phyloP scores from a whole-genome alignment of 2,888 invertebrate genomes.

The Synergus itoensis region DNA sequence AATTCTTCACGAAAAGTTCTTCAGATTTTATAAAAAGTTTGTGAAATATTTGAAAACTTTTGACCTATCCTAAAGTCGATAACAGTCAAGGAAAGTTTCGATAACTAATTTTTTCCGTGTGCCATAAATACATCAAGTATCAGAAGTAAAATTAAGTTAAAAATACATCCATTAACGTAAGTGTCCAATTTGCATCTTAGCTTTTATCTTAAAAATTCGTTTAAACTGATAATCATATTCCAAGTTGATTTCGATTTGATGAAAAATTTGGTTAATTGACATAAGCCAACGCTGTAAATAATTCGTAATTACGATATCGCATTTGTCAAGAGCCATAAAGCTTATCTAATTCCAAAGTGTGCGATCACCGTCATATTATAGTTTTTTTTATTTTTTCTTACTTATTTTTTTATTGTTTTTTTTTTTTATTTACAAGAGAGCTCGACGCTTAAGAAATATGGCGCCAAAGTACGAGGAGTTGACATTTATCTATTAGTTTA shows the following conservation, averaged over 20 bases:
- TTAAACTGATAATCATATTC: neutral
- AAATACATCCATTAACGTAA: neutral
- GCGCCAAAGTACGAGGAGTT: too few relatives aligned
- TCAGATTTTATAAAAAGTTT: too few relatives aligned
- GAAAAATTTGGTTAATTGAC: slow-evolving; percentile 18
- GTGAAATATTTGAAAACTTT: too few relatives aligned
- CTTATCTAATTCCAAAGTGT: slow-evolving; percentile 42
- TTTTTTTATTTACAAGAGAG: neutral
- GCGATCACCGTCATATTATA: neutral
- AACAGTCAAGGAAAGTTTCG: too few relatives aligned
- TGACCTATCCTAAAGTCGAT: too few relatives aligned
- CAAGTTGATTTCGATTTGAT: neutral
- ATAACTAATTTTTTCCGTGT: too few relatives aligned
- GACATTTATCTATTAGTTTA: too few relatives aligned
- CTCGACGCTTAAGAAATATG: neutral
- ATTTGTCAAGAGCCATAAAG: slow-evolving; percentile 50
- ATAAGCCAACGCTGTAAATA: slow-evolving; percentile 34
- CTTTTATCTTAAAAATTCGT: neutral
- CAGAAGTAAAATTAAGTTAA: neutral
- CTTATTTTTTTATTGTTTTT: neutral
- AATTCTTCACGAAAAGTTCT: too few relatives aligned
- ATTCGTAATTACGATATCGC: slow-evolving; percentile 48
- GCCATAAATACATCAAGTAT: neutral
- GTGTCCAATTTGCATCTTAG: neutral
- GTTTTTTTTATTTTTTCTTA: neutral